These are phyloP conservation scores for Cottus gobio DNA, from an alignment of 2,113 vertebrate genomes.

Conservation along the genomic window DNA sequence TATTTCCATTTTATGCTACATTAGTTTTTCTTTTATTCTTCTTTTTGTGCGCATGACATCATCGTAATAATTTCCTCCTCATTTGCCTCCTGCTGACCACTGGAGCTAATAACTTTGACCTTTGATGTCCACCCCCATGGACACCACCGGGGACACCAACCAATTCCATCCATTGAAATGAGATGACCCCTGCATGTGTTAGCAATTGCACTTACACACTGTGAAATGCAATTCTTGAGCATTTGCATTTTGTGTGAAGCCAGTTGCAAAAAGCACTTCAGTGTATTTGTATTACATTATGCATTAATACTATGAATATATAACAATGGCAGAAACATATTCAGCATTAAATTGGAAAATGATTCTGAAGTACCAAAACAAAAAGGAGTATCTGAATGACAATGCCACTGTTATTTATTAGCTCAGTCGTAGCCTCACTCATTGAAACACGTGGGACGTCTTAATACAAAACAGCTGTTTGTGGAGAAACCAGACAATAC, in stretches of 20 bases:
- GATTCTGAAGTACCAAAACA: background rate
- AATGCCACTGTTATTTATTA: slow-evolving; percentile 48
- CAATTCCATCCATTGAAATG: slow-evolving; percentile 24
- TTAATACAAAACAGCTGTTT: slow-evolving; percentile 58
- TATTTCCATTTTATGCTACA: background rate
- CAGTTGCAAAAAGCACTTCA: no score
- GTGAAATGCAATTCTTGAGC: no score
- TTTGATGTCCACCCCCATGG: background rate
- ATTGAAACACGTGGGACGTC: slow-evolving; percentile 51
- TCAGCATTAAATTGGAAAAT: background rate
- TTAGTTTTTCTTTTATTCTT: background rate
- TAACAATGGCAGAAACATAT: no score
- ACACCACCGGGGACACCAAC: background rate
- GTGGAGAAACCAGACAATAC: slow-evolving; percentile 36
- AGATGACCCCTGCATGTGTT: slow-evolving; percentile 1
- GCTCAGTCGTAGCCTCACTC: slow-evolving; percentile 35
- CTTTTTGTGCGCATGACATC: slow-evolving; percentile 2
- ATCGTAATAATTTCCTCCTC: slow-evolving; percentile 28
- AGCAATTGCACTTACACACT: no score
- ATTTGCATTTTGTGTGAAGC: no score
- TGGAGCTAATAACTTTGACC: slow-evolving; percentile 36
- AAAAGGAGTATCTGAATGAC: slow-evolving; percentile 22
- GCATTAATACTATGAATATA: no score
- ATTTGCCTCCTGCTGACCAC: slow-evolving; percentile 24
- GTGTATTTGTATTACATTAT: no score